Base-by-base conservation (phyloP, 1,140 invertebrate genomes). In the Belonocnema kinseyi region DNA sequence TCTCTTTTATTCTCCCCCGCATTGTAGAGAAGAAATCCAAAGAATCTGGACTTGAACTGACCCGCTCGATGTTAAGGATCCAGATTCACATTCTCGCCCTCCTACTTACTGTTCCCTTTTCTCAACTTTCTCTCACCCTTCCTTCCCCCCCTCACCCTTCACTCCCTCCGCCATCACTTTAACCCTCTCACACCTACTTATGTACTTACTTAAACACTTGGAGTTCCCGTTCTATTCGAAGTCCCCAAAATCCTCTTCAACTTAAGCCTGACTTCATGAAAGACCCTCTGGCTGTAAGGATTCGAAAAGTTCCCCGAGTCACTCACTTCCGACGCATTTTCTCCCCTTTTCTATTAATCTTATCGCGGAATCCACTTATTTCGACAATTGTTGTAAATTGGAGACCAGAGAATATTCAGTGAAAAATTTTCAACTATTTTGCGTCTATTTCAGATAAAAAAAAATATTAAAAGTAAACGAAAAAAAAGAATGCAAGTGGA, bases 1-100 rank as follows among this genome's bases (percentile, higher is more conserved):
- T 61, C 11, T 61, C 58, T 84, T 83, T 79, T 85, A 82, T 82
- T 82, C 75, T 77, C 75, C 78, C 52, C 76, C 56, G 75, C 70
- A 56, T 52, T 50, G 53, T 53, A 72, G 73, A 61, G 74, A 76
- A 54, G 70, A 74, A 73, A 52, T 16, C 14, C 14, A 19, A 17
- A 33, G 21, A 54, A 52, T 26, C 17, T 19, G 16, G n/a, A 19
- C 56, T 75, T 21, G 16, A 50, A 74, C 73, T 73, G 72, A 74
- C 54, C 73, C 66, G n/a, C 11, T 51, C n/a, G 73, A 73, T 54
- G 50, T 73, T 26, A 19, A 74, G 74, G 54, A 73, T n/a, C 17
- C 73, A 46, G 72, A 80, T 54, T 75, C 75, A 61, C 79, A 46
- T 75, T 72, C 52, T 52, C 53, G 73, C 71, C 74, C 70, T 74